Evolutionary conservation across 1,140 invertebrate species (phyloP), one percentile per base, ranked within the genome.

Genomic region (Pseudomyrmex concolor): DNA sequence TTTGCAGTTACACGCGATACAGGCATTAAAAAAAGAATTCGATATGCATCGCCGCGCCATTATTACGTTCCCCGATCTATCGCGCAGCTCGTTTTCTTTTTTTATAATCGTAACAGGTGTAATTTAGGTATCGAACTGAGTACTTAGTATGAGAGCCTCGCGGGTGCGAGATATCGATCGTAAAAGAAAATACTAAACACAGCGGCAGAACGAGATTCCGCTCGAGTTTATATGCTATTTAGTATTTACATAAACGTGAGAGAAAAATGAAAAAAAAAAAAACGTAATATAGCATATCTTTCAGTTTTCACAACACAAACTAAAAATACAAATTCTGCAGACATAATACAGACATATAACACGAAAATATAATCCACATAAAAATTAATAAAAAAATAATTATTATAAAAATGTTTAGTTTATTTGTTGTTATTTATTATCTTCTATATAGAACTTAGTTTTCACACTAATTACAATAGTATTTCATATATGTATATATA

Each of bases 61-160:
- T 80, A 80, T 59, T 77, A 54, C 48, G 68, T 66, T 12, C 66
- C 19, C 19, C 64, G 54, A 71, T 59, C 19, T 70, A 78, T 68
- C 76, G 63, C 64, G 22, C 22, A 54, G 19, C 19, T n/a, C 66
- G 76, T 70, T 80, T 80, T 70, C 76, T 80, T 55, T 66, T 70
- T 80, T 80, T 70, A 71, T 71, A 80, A 70, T 71, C 76, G 76
- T 60, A 66, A 80, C 76, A 80, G 76, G 66, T 71, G 66, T 80
- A 80, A 80, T 80, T 80, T 80, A 59, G 66, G 59, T 70, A 80
- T 80, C 76, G 76, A 80, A 80, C 76, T 43, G 54, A 45, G 76
- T 71, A 80, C 67, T 80, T 71, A 71, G 66, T 22, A 55, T 22
- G 76, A 19, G 76, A 19, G 45, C 43, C 51, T 57, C 64, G 34